Conservation (phyloP, 2,113 vertebrate species). For the Sialia sialis region DNA sequence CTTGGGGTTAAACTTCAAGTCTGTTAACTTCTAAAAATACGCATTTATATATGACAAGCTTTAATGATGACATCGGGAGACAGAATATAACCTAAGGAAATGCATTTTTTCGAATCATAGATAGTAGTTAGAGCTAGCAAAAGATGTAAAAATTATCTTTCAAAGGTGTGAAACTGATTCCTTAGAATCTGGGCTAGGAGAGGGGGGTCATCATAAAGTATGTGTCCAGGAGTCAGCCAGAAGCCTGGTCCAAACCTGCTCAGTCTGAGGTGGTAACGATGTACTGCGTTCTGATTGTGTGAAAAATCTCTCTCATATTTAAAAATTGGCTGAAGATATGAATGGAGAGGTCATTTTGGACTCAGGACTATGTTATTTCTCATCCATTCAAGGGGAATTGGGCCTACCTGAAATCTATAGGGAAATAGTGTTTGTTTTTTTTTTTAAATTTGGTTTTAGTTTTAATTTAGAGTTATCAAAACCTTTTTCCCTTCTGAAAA, state of each 20-base stretch:
- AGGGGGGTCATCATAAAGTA: background rate
- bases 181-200: background rate
- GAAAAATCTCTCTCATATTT: background rate
- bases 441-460: background rate
- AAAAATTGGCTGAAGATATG: background rate
- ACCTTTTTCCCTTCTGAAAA: background rate
- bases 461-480: background rate
- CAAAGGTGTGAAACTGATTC: background rate
- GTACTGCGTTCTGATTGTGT: background rate
- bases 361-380: background rate
- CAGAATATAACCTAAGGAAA: background rate
- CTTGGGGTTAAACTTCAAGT: background rate
- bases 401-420: background rate
- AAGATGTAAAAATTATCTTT: background rate
- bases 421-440: background rate
- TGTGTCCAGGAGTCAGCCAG: background rate
- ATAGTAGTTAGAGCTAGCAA: background rate
- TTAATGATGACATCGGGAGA: background rate
- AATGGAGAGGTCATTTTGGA: background rate
- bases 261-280: fast-evolving
- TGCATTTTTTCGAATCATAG: background rate
- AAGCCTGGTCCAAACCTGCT: background rate
- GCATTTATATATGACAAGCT: background rate
- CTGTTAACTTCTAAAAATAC: background rate
- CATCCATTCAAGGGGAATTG: background rate